phyloP scores from a whole-genome alignment of 2,797 vertebrate genomes.

The Centroberyx gerrardi region DNA sequence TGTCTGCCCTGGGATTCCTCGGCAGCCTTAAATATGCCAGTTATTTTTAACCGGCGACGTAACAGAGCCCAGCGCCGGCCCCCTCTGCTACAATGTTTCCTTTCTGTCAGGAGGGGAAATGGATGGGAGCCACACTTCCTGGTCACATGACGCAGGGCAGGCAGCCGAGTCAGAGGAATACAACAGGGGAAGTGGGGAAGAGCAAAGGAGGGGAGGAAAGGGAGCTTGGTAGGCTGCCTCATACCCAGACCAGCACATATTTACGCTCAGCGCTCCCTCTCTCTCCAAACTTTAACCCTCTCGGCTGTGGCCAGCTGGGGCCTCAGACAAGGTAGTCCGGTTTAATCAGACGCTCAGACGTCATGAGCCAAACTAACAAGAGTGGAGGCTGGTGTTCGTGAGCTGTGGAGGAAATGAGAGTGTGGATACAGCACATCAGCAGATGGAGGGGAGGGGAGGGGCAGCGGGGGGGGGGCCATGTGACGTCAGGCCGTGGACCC shows the following conservation, averaged over 20 bases:
- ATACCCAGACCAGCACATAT: constrained; percentile 59
- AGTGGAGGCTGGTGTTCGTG: constrained; percentile 88
- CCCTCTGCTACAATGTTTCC: constrained; percentile 94
- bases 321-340: constrained; percentile 71
- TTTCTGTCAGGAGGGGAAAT: constrained; percentile 96
- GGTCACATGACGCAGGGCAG: constrained; percentile 89
- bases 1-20: constrained; percentile 96
- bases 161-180: constrained; percentile 88
- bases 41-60: constrained; percentile 99
- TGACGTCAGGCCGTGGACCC: constrained; percentile 91
- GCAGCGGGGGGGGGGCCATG: constrained; percentile 75
- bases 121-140: constrained; percentile 96
- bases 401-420: constrained; percentile 92
- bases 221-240: constrained; percentile 54
- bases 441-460: constrained; percentile 83
- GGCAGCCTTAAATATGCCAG: constrained; percentile 97
- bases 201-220: constrained; percentile 51
- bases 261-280: constrained; percentile 55
- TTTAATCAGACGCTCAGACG: constrained; percentile 82
- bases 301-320: constrained; percentile 74
- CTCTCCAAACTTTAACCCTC: constrained; percentile 80
- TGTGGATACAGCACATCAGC: constrained; percentile 90
- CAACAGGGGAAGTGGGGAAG: constrained; percentile 71
- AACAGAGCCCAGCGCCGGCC: constrained; percentile 88
- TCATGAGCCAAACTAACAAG: constrained; percentile 85